Conservation (phyloP, 2,113 vertebrate genomes). For the Leptobrachium ailaonicum region DNA sequence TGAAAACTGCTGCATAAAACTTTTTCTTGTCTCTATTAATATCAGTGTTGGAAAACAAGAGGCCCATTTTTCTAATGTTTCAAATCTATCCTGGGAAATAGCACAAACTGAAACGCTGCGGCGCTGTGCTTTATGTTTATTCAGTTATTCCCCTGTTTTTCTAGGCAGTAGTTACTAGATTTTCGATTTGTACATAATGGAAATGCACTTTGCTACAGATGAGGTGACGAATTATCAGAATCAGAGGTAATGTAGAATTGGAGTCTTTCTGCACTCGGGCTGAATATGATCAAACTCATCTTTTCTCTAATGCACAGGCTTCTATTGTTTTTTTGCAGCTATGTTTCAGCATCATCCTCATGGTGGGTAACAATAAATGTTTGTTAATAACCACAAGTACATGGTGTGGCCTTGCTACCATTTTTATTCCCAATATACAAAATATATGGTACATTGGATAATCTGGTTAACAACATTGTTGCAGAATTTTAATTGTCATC, state of each 20-base stretch:
- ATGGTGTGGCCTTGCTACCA: too few species aligned
- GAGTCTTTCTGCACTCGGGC: conserved; percentile 18
- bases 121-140: conserved; percentile 24
- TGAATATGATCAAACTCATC: conserved; percentile 39
- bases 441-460: too few species aligned
- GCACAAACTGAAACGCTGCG: neutral
- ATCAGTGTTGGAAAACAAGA: conserved; percentile 33
- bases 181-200: conserved; percentile 46
- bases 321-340: conserved; percentile 5
- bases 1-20: neutral
- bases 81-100: conserved; percentile 19
- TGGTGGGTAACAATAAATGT: conserved; percentile 26
- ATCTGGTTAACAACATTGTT: too few species aligned
- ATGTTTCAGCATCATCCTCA: conserved; percentile 14
- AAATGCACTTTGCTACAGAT: conserved; percentile 46
- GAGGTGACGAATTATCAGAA: conserved; percentile 44
- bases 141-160: conserved; percentile 38
- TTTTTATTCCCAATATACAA: too few species aligned
- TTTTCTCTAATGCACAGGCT: conserved; percentile 26
- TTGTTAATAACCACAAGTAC: conserved; percentile 15
- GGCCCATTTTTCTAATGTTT: neutral
- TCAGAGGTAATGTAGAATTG: conserved; percentile 44
- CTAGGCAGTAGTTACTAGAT: conserved; percentile 37
- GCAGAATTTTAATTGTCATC: too few species aligned
- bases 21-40: neutral